Conservation (phyloP, 2,113 vertebrate genomes). For the Scortum barcoo region DNA sequence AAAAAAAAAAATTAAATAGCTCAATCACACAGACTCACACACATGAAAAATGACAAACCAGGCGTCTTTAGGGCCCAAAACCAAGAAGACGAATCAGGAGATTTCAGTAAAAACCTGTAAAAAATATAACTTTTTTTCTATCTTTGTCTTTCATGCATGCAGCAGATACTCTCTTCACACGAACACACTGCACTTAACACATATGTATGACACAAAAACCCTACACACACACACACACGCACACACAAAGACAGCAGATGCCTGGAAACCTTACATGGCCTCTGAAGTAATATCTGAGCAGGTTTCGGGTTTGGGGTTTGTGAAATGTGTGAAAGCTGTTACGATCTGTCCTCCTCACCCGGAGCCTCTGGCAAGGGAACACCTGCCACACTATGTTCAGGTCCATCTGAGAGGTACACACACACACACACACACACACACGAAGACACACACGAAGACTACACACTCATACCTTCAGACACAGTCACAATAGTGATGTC, state of each 20-base stretch:
- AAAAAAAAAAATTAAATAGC: not conserved
- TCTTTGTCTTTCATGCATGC: not conserved
- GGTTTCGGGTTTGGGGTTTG: slow-evolving; percentile 48
- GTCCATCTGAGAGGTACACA: slow-evolving; percentile 49
- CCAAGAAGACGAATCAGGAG: not conserved
- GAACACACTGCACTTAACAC: not conserved
- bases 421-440: slow-evolving; percentile 26
- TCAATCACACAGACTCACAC: not conserved
- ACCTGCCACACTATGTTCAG: slow-evolving; percentile 49
- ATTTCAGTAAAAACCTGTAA: not conserved
- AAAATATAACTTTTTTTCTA: not conserved
- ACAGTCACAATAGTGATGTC: not conserved
- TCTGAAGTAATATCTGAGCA: slow-evolving; percentile 44
- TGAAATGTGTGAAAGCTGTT: slow-evolving; percentile 55
- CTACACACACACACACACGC: slow-evolving; percentile 9
- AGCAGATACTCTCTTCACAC: too few species aligned
- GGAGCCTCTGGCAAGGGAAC: slow-evolving; percentile 56
- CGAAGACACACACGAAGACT: too few species aligned
- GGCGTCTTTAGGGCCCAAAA: not conserved
- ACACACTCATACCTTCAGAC: slow-evolving; percentile 17
- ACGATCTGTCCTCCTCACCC: slow-evolving; percentile 44
- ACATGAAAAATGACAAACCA: not conserved
- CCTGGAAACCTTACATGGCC: slow-evolving; percentile 33
- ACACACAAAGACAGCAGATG: slow-evolving; percentile 36
- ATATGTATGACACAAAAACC: not conserved